Evolutionary conservation across 2,888 invertebrate genomes (phyloP).

Genomic region (Chloroclystis v-ata): DNA sequence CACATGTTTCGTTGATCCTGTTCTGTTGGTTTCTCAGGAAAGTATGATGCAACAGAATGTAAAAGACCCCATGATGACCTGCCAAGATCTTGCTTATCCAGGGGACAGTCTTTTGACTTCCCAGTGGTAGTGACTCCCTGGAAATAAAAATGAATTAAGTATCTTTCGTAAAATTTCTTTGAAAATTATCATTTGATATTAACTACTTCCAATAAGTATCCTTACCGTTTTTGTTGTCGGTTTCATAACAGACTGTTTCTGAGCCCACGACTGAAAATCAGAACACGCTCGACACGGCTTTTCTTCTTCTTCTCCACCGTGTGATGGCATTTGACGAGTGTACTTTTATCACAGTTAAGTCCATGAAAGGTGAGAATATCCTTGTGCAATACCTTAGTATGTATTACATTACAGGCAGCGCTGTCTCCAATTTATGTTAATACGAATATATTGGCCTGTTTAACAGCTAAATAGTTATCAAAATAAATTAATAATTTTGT

Average conservation of each 20-base stretch:
- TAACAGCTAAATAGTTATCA: background rate
- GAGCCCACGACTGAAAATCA: slow-evolving; percentile 85
- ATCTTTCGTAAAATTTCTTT: no score
- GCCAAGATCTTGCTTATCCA: slow-evolving; percentile 87
- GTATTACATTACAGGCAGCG: slow-evolving; percentile 2
- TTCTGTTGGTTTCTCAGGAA: slow-evolving; percentile 87
- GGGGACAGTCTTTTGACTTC: slow-evolving; percentile 80
- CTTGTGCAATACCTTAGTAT: slow-evolving; percentile 43
- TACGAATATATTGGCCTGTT: no score
- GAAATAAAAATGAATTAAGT: no score
- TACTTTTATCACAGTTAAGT: slow-evolving; percentile 25
- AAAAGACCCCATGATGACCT: slow-evolving; percentile 94
- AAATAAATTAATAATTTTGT: background rate
- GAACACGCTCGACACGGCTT: slow-evolving; percentile 83
- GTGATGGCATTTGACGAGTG: slow-evolving; percentile 40
- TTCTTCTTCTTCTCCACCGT: slow-evolving; percentile 61
- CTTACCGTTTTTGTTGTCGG: slow-evolving; percentile 48
- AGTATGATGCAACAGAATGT: slow-evolving; percentile 97
- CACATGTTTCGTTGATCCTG: slow-evolving; percentile 86
- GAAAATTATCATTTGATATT: no score
- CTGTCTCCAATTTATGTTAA: background rate
- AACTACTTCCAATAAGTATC: slow-evolving; percentile 35
- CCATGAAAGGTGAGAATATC: slow-evolving; percentile 35
- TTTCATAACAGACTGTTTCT: slow-evolving; percentile 56
- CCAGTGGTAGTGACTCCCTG: slow-evolving; percentile 6